Base-by-base conservation (phyloP, 2,113 vertebrate genomes). In the Plecotus auritus region DNA sequence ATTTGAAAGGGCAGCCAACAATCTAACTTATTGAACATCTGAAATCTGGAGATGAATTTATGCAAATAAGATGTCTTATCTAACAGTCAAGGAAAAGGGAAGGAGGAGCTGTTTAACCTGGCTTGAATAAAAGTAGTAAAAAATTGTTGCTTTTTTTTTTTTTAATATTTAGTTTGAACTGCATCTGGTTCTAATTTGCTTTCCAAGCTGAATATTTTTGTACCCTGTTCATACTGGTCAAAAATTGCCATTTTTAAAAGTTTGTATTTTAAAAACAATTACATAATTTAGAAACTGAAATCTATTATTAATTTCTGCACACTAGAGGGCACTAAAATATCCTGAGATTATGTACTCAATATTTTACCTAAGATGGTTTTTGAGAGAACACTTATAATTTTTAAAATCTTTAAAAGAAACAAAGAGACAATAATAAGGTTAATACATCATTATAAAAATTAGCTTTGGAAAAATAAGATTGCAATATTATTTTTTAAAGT, bases 301-400 rank as follows among this genome's bases (percentile, higher is more conserved):
- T 85, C 18, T 80, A 26, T 37, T 77, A 20, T 89, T 42, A 72
- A 94, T 56, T 90, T 72, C 64, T 96, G 32, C 89, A 92, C 98
- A 97, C 97, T 98, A 98, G 98, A 98, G 98, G 98, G 98, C 98
- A 98, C 96, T 98, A 96, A 85, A 95, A 92, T 82, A 92, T 95
- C 74, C 87, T 85, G 0, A 93, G 45, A 49, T 64, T 90, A 74
- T 32, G 1, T 73, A 54, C 35, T 35, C 2, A 88, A 95, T 80
- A 56, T 61, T 90, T 88, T 81, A 37, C 20, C 45, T 14, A n/a
- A n/a, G 40, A 42, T 4, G 26, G 72, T 0, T 66, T 93, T 59
- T 2, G 37, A 85, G 49, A 61, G 67, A 95, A 78, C 83, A 85
- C 1, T 2, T 10, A 40, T 56, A 80, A 72, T 9, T 95, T 97